Evolutionary conservation across 2,797 vertebrate species (phyloP), one percentile per base, ranked within the genome.

Genomic region (Microcaecilia unicolor): DNA sequence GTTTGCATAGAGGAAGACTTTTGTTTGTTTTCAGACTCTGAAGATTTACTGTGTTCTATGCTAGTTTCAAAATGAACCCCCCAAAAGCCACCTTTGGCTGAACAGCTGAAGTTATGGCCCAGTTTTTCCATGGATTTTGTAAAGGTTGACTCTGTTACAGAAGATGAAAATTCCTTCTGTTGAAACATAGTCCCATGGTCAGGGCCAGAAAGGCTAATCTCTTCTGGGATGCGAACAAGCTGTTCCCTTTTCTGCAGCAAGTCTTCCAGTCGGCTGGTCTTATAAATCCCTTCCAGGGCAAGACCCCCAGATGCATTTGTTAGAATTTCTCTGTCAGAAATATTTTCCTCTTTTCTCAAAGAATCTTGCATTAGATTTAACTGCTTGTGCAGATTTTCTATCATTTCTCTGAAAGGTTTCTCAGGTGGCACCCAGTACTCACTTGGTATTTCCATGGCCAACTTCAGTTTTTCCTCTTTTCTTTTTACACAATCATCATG

Each of bases 231-330:
- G 10, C 19, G 14, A 18, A 80, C 37, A 11, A 81, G 36, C 38
- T 75, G 46, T 2, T 78, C 61, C 33, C 48, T 47, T 14, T 22
- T 75, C 5, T 40, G 29, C 31, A 74, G 33, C 19, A 55, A 7
- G 8, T 37, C 40, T 0, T 1, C 19, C 4, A 31, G 7, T 6
- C 56, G 15, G 3, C 33, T 45, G 11, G 37, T 67, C 41, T 43
- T 56, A 26, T 66, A 80, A 43, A 78, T 57, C 34, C 76, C 78
- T 21, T 62, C 48, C 14, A 78, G 48, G 18, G 69, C 69, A 20
- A 78, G 27, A 0, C 67, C 72, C 31, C 72, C 71, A 1, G 72
- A 78, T 0, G 63, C 61, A 29, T 19, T 2, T 36, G 24, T 54
- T 33, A 80, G 15, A 11, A 78, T 30, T 8, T 74, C 57, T 4